A percentile compares a stretch with the other conserved stretches of the same genome.
Conservation (phyloP, 1,140 invertebrate genomes). For the Brachionus rotundiformis region DNA sequence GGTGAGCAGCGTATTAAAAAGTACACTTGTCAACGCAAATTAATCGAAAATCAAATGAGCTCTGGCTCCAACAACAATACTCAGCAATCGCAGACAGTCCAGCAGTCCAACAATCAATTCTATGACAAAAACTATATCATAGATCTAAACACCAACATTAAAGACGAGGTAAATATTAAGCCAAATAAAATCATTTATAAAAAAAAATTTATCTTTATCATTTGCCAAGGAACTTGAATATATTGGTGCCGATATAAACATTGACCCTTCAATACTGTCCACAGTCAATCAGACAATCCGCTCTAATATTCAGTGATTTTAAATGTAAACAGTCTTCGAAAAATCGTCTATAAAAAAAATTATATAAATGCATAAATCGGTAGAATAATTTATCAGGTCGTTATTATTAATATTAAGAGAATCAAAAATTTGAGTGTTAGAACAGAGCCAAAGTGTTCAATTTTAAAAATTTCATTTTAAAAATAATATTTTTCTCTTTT, state of each 20-base stretch:
- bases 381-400: conserved; percentile 15
- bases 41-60: conserved; percentile 31
- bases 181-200: not conserved
- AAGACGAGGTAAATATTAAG: conserved; percentile 24
- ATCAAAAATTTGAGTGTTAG: conserved; percentile 18
- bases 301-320: conserved; percentile 28
- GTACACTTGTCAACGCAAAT: conserved; percentile 41
- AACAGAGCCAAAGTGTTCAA: not conserved
- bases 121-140: conserved; percentile 31
- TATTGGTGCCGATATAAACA: conserved; percentile 24
- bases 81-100: not conserved
- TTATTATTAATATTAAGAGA: not conserved
- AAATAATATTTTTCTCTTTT: conserved; percentile 1
- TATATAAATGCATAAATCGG: not conserved
- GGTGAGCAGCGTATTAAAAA: conserved; percentile 50
- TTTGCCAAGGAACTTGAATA: conserved; percentile 42
- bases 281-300: conserved; percentile 35
- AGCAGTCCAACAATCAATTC: conserved; percentile 40
- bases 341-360: not conserved
- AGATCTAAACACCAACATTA: conserved; percentile 25
- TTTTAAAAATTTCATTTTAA: not conserved
- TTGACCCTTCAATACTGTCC: conserved; percentile 38
- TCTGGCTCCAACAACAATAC: not conserved
- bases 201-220: not conserved
- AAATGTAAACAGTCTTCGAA: not conserved